Evolutionary conservation across 2,888 invertebrate species (phyloP), one percentile per base, ranked within the genome.

Genomic region (Drosophila greeni): DNA sequence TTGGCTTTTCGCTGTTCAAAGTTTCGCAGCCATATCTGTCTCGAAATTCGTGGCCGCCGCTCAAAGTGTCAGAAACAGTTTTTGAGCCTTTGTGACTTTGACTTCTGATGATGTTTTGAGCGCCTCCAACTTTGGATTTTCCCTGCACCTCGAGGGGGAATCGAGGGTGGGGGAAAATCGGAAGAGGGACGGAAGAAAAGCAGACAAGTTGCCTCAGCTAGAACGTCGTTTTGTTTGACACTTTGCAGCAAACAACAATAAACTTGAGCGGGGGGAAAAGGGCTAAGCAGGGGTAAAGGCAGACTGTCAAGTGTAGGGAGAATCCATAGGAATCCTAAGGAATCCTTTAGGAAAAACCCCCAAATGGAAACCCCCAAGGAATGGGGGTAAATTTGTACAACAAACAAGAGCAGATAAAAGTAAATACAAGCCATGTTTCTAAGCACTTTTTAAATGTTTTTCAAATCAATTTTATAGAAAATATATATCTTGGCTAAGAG

Each of bases 1-100:
- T 69, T 72, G 48, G 52, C 55, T 51, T 71, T 51, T 40, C 34
- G 49, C 49, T 39, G 49, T 52, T 52, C 47, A 62, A 70, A 67
- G 65, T 67, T 67, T 68, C 40, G 34, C 74, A 47, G 39, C 54
- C 40, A 57, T 69, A 78, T 77, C 84, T 81, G 82, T 72, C 56
- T 76, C 84, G 76, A 76, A 61, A 48, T 65, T 45, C 48, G 36
- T 75, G 64, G 78, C 62, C 64, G 73, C 80, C 77, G 81, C 77
- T 74, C 48, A 68, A 81, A 77, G 84, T 79, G 83, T 84, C 81
- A 80, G 72, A 72, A 80, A 61, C 85, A 74, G 82, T 72, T 80
- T 72, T 58, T 61, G 77, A 54, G 68, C 47, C 54, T 70, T 66
- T 65, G 49, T 71, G 68, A 68, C 68, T 68, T 68, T 68, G 66